phyloP scores from a whole-genome alignment of 2,797 vertebrate species.

The Intellagama lesueurii region DNA sequence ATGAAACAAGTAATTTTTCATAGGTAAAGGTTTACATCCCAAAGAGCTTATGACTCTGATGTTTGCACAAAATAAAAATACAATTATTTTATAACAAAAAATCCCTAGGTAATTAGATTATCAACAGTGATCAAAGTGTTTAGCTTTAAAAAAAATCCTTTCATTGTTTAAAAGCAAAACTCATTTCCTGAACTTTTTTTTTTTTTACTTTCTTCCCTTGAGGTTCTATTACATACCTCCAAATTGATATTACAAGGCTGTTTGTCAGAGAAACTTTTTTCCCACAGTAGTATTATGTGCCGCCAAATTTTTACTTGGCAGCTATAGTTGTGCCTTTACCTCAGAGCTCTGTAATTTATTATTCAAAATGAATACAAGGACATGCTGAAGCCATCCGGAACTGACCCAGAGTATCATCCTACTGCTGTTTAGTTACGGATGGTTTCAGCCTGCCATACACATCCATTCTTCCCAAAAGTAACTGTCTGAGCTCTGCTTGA shows the following conservation, averaged over 20 bases:
- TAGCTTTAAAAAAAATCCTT: slow-evolving; percentile 5
- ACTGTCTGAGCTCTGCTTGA: not conserved
- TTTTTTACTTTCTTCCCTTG: not conserved
- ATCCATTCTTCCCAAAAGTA: not conserved
- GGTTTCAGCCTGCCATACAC: not conserved
- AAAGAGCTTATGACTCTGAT: slow-evolving; percentile 35
- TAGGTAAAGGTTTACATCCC: not conserved
- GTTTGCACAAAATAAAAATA: slow-evolving; percentile 37
- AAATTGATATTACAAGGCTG: not conserved
- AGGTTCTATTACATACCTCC: not conserved
- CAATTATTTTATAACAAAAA: slow-evolving; percentile 30
- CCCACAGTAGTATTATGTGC: not conserved
- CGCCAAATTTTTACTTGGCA: not conserved
- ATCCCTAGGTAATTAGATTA: slow-evolving; percentile 8
- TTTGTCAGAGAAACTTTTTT: not conserved
- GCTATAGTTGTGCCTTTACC: not conserved
- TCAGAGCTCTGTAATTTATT: too few species aligned
- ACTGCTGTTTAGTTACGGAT: not conserved
- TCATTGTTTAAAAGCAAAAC: not conserved
- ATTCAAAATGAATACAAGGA: too few species aligned
- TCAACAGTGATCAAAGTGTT: slow-evolving; percentile 9
- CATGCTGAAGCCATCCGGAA: too few species aligned
- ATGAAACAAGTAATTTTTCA: slow-evolving; percentile 31
- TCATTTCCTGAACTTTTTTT: slow-evolving; percentile 6
- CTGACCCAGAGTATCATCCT: not conserved